Conservation (phyloP, 2,797 vertebrate species). For the Peromyscus aztecus region DNA sequence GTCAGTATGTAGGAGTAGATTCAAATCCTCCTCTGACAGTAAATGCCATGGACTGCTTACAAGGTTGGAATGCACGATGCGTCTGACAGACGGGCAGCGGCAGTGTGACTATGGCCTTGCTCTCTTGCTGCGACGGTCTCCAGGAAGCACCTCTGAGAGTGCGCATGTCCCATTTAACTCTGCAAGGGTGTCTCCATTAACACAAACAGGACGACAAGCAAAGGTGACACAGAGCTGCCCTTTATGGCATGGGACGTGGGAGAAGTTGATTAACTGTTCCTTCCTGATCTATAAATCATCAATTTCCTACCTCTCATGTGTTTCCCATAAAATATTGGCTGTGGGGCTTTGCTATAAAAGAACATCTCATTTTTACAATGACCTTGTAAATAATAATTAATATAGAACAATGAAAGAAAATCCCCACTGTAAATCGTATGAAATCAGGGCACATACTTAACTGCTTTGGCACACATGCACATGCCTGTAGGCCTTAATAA, state of each 20-base stretch:
- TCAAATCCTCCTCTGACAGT: slow-evolving; percentile 74
- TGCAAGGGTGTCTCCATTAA: slow-evolving; percentile 81
- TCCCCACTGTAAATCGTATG: slow-evolving; percentile 80
- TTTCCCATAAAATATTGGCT: slow-evolving; percentile 87
- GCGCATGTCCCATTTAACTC: slow-evolving; percentile 79
- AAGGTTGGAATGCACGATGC: slow-evolving; percentile 67
- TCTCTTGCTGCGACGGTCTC: slow-evolving; percentile 70
- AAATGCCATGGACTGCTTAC: slow-evolving; percentile 59
- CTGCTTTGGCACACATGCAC: background rate
- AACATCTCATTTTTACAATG: slow-evolving; percentile 85
- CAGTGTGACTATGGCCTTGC: slow-evolving; percentile 58
- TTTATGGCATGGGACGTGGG: slow-evolving; percentile 65
- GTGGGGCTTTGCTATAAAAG: slow-evolving; percentile 86
- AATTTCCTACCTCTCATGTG: slow-evolving; percentile 83
- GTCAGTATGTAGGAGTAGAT: background rate
- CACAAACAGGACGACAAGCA: slow-evolving; percentile 82
- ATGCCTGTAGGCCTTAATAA: background rate
- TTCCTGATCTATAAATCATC: slow-evolving; percentile 90
- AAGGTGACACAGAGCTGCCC: slow-evolving; percentile 82
- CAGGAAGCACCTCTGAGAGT: slow-evolving; percentile 79
- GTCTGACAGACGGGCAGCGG: slow-evolving; percentile 65
- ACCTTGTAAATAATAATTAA: slow-evolving; percentile 88
- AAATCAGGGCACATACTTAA: slow-evolving; percentile 60
- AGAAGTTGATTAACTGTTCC: slow-evolving; percentile 88
- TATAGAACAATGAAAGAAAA: slow-evolving; percentile 82